Evolutionary conservation across 2,888 invertebrate species (phyloP), one percentile per base, ranked within the genome.

Genomic region (Crocallis elinguaria): DNA sequence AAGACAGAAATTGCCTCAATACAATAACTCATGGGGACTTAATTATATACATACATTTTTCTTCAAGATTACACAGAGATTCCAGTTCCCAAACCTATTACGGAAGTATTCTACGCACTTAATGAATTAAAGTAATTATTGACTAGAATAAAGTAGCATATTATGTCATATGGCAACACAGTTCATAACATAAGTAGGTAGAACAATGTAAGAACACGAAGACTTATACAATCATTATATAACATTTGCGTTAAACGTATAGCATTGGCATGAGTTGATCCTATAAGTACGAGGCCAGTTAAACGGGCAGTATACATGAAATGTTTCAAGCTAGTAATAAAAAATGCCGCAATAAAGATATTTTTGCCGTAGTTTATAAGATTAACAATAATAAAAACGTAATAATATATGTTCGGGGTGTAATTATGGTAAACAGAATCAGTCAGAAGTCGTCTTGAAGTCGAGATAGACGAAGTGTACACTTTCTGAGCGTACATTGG

Each of bases 101-200:
- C 68, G 67, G 68, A 77, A 75, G 43, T 62, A 70, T 60, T 49
- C 59, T 62, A 62, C 58, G 69, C 53, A 68, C 61, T 60, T 62
- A n/a, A n/a, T n/a, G n/a, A 61, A 70, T 70, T 25, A 12, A 9
- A 44, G 70, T 66, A 71, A 72, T 35, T 62, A 74, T 71, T 82
- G 84, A 84, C 84, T 84, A 84, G 84, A 82, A 73, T 71, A 62
- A 75, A 71, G 61, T 73, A 64, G 71, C 63, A 69, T 51, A 49
- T 66, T 73, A 19, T 19, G 5, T 4, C 19, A 70, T 64, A 71
- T 19, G 68, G 67, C 71, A 77, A 73, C 69, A 68, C 64, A 67
- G 44, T 62, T 64, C 48, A 51, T 19, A 44, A 44, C 25, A 44
- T 29, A 16, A 16, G 13, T 16, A 46, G 16, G 13, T 39, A 41